A percentile compares a stretch with the other conserved stretches of the same genome.
phyloP scores from a whole-genome alignment of 2,113 vertebrate species.

The Cyanistes caeruleus region DNA sequence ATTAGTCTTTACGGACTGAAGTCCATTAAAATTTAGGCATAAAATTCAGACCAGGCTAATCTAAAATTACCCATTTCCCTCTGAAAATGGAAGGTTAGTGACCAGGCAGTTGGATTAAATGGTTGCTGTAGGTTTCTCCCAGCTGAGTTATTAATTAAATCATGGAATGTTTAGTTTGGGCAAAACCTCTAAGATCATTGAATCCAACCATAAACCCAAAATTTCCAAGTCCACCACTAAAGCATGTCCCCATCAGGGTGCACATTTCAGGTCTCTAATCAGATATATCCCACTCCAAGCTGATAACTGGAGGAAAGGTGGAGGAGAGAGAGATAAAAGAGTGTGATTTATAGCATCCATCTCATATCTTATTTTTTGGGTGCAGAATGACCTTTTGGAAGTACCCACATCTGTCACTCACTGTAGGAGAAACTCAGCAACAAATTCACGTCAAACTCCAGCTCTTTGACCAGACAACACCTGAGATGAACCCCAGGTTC shows the following conservation, averaged over 20 bases:
- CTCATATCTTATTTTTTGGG: background rate
- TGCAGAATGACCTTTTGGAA: background rate
- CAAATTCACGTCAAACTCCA: background rate
- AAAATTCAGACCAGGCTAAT: background rate
- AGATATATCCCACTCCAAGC: background rate
- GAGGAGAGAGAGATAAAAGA: accelerated
- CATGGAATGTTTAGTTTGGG: background rate
- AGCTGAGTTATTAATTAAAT: background rate
- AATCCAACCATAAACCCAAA: background rate
- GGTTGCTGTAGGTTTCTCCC: accelerated
- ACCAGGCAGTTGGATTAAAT: background rate
- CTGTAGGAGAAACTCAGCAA: background rate
- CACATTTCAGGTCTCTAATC: background rate
- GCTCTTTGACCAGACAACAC: background rate
- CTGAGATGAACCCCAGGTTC: background rate
- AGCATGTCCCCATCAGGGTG: background rate
- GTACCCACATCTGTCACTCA: background rate
- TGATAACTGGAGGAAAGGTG: background rate
- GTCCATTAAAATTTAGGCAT: background rate
- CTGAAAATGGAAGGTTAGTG: background rate
- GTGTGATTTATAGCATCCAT: background rate
- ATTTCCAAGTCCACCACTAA: background rate
- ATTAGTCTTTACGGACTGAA: background rate
- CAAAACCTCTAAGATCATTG: background rate
- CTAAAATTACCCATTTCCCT: background rate